Percentiles rank a stretch among this genome's conserved stretches.
phyloP scores from a whole-genome alignment of 2,888 invertebrate species.

The Crossocerus cetratus region DNA sequence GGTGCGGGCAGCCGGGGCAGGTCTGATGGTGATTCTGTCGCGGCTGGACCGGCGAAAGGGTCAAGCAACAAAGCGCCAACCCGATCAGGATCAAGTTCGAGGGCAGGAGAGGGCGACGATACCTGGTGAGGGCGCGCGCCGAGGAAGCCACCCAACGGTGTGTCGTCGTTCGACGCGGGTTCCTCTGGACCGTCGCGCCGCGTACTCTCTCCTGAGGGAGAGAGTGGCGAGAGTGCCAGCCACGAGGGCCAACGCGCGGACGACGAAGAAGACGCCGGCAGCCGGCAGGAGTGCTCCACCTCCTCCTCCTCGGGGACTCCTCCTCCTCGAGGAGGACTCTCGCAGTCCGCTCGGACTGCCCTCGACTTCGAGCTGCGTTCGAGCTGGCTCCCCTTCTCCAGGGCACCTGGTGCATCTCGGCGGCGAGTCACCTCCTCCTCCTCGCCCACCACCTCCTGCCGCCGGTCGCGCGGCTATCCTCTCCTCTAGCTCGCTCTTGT shows the following conservation, averaged over 20 bases:
- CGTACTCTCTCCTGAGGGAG: background rate
- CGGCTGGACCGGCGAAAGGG: constrained; percentile 51
- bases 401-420: constrained; percentile 70
- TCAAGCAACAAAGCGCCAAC: constrained; percentile 52
- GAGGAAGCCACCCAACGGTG: constrained; percentile 15
- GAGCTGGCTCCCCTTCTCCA: constrained; percentile 59
- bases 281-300: background rate
- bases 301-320: background rate
- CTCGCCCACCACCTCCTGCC: constrained; percentile 52
- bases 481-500: constrained; percentile 24
- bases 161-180: background rate
- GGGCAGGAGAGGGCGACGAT: constrained; percentile 27
- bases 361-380: constrained; percentile 42
- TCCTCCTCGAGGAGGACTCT: constrained; percentile 14
- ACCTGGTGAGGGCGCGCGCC: constrained; percentile 25
- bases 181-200: constrained; percentile 4
- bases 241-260: background rate
- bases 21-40: constrained; percentile 66
- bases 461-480: constrained; percentile 20
- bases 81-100: constrained; percentile 56
- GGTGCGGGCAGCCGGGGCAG: constrained; percentile 75
- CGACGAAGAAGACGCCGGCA: background rate
- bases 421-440: constrained; percentile 73
- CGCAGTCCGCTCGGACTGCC: constrained; percentile 14
- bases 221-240: background rate